A percentile compares a stretch with the other conserved stretches of the same genome.
Conservation (phyloP, 2,113 vertebrate species). For the Gulo gulo region DNA sequence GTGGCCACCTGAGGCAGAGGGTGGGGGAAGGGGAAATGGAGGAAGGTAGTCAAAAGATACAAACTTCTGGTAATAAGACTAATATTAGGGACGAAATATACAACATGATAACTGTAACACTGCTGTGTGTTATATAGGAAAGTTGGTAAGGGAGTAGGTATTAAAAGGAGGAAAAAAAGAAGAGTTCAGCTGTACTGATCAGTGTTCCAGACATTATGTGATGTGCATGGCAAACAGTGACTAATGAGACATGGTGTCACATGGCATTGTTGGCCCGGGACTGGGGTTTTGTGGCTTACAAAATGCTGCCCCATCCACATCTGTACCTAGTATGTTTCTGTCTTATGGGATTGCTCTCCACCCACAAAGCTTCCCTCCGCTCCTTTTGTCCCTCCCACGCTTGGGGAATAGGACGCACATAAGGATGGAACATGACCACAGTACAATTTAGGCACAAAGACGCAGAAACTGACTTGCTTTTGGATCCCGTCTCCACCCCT, state of each 20-base stretch:
- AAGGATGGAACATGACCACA: background rate
- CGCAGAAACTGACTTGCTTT: background rate
- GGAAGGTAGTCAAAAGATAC: background rate
- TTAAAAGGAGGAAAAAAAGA: background rate
- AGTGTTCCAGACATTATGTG: background rate
- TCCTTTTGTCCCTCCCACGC: background rate
- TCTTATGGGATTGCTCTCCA: background rate
- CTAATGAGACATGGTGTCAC: background rate
- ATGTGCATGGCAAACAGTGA: background rate
- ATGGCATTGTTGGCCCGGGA: background rate
- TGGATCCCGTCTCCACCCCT: background rate
- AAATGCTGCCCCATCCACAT: background rate
- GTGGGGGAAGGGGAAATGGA: background rate
- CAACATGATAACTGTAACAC: background rate
- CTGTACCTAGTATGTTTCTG: background rate
- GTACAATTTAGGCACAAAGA: background rate
- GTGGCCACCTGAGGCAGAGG: background rate
- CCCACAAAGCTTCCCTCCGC: rapidly evolving
- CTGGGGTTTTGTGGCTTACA: background rate
- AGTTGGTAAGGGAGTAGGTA: background rate
- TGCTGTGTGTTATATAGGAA: background rate
- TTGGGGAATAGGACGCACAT: background rate
- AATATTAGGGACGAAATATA: background rate
- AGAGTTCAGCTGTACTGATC: background rate
- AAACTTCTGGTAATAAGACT: background rate